phyloP scores from a whole-genome alignment of 2,797 vertebrate species.

The Sebastes itinus region DNA sequence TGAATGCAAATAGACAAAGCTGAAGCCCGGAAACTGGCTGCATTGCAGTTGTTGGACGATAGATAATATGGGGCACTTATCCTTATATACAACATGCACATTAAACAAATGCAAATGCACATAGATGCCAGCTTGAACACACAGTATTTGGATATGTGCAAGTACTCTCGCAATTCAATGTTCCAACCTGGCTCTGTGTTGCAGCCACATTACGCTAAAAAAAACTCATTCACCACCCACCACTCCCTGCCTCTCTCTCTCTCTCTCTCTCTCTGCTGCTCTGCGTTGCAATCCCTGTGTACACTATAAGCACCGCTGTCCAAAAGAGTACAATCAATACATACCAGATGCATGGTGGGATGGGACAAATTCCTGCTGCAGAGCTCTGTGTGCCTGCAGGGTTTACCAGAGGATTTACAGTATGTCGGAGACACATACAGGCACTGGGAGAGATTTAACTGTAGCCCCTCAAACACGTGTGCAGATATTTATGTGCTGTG shows the following conservation, averaged over 20 bases:
- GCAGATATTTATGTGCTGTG: background rate
- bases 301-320: constrained; percentile 50
- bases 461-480: background rate
- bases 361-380: constrained; percentile 55
- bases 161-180: background rate
- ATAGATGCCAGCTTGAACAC: background rate
- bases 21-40: constrained; percentile 35
- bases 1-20: constrained; percentile 47
- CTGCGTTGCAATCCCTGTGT: constrained; percentile 49
- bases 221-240: constrained; percentile 61
- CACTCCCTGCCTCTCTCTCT: constrained; percentile 33
- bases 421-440: background rate
- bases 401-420: constrained; percentile 8
- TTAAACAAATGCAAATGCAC: background rate
- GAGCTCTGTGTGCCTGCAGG: constrained; percentile 31
- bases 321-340: constrained; percentile 69
- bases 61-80: background rate
- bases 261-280: constrained; percentile 32
- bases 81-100: background rate
- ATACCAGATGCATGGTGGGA: constrained; percentile 55
- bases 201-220: constrained; percentile 41
- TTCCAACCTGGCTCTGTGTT: constrained; percentile 13
- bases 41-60: constrained; percentile 54
- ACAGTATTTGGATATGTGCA: background rate
- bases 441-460: background rate